Evolutionary conservation across 2,888 invertebrate species (phyloP).

Genomic region (Liposcelis brunnea): DNA sequence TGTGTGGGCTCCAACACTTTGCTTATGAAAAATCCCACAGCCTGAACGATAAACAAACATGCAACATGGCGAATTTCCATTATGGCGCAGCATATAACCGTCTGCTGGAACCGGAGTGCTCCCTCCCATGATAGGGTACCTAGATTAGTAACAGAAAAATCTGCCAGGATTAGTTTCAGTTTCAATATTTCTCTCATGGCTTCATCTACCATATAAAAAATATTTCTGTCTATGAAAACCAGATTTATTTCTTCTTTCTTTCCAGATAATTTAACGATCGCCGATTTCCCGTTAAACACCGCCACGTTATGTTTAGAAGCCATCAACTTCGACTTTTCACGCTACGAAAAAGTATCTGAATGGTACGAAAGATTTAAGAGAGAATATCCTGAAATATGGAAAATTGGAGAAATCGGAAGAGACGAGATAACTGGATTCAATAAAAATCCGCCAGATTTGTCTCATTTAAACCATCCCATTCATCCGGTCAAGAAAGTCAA

Average conservation of each 20-base stretch:
- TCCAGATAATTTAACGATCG: constrained; percentile 48
- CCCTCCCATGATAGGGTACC: no score
- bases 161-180: no score
- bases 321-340: constrained; percentile 42
- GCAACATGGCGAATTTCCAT: no score
- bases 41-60: no score
- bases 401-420: constrained; percentile 48
- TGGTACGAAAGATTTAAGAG: constrained; percentile 57
- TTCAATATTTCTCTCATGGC: no score
- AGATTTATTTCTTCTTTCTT: constrained; percentile 13
- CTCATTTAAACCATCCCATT: constrained; percentile 51
- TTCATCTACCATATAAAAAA: no score
- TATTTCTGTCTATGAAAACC: no score
- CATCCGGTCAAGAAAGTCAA: constrained; percentile 43
- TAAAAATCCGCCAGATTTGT: constrained; percentile 54
- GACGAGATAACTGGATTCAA: constrained; percentile 47
- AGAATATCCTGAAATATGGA: constrained; percentile 50
- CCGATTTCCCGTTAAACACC: constrained; percentile 53
- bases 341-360: constrained; percentile 35
- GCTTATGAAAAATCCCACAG: no score
- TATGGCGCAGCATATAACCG: no score
- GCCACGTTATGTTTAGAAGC: constrained; percentile 57
- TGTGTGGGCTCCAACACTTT: no score
- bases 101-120: no score
- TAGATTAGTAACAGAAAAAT: no score